Evolutionary conservation across 2,888 invertebrate genomes (phyloP).

Genomic region (Diarsia rubi): DNA sequence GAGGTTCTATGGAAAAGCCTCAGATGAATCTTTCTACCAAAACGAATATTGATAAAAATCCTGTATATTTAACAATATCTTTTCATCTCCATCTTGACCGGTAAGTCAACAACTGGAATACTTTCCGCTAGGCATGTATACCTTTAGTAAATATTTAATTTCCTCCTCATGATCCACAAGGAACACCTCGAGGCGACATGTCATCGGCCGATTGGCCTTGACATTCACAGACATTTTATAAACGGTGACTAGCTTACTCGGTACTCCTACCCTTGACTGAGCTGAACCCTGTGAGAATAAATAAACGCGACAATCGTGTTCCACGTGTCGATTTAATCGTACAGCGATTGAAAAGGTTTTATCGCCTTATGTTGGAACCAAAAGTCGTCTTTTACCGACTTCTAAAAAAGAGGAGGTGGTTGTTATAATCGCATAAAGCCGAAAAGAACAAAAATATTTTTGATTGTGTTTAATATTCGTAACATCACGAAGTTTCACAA

Average conservation of each 20-base stretch:
- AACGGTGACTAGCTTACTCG: constrained; percentile 37
- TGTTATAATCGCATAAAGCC: not conserved
- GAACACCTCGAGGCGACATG: constrained; percentile 39
- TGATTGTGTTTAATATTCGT: not conserved
- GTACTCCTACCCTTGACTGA: constrained; percentile 42
- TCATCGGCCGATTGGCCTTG: constrained; percentile 66
- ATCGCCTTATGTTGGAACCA: not conserved
- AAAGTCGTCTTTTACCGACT: not conserved
- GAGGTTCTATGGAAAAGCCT: not conserved
- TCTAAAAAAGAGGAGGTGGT: not conserved
- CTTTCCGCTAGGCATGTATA: constrained; percentile 2
- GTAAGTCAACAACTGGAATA: constrained; percentile 6
- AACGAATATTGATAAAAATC: not conserved
- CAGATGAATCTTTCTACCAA: not conserved
- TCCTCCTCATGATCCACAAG: constrained; percentile 23
- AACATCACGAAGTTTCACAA: not conserved
- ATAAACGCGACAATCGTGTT: constrained; percentile 39
- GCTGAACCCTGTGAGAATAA: constrained; percentile 41
- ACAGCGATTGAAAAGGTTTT: constrained; percentile 11
- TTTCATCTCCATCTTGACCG: not conserved
- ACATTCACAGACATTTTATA: constrained; percentile 59
- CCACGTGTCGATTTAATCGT: constrained; percentile 29
- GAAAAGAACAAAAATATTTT: not conserved
- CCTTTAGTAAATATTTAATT: constrained; percentile 50
- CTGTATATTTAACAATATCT: not conserved